These are phyloP conservation scores for Drosophila fulvimacula DNA, from an alignment of 2,888 invertebrate genomes.

Conservation along the genomic window DNA sequence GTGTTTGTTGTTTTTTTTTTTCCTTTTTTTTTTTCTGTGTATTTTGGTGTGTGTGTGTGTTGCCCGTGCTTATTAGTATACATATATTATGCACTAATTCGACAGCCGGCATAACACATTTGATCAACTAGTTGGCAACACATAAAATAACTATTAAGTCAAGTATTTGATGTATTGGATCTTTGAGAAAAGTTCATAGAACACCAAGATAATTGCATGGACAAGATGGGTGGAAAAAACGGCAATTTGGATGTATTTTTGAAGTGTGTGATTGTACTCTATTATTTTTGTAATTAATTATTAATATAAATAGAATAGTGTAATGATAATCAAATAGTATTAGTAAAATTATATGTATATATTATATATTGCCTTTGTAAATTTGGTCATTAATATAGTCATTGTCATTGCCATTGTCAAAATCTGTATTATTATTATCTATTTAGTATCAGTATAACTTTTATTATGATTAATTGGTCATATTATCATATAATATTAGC, in stretches of 20 bases:
- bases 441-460: too few relatives aligned
- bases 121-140: conserved; percentile 36
- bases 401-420: not conserved
- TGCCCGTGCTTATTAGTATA: conserved; percentile 58
- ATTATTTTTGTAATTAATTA: too few relatives aligned
- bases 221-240: too few relatives aligned
- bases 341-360: too few relatives aligned
- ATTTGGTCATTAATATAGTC: not conserved
- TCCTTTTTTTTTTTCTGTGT: not conserved
- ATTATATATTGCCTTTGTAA: too few relatives aligned
- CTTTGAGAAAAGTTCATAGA: not conserved
- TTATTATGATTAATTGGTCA: too few relatives aligned
- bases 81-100: conserved; percentile 50
- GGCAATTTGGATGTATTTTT: too few relatives aligned
- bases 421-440: too few relatives aligned
- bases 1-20: conserved; percentile 35
- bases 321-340: too few relatives aligned
- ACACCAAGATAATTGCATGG: not conserved
- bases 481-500: too few relatives aligned
- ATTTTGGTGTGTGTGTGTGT: conserved; percentile 16
- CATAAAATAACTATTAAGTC: conserved; percentile 2
- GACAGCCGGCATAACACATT: conserved; percentile 14
- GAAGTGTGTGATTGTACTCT: too few relatives aligned
- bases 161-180: not conserved
- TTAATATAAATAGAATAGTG: too few relatives aligned